Evolutionary conservation across 2,888 invertebrate species (phyloP), one percentile per base, ranked within the genome.

Genomic region (Scrobipalpa atriplicella): DNA sequence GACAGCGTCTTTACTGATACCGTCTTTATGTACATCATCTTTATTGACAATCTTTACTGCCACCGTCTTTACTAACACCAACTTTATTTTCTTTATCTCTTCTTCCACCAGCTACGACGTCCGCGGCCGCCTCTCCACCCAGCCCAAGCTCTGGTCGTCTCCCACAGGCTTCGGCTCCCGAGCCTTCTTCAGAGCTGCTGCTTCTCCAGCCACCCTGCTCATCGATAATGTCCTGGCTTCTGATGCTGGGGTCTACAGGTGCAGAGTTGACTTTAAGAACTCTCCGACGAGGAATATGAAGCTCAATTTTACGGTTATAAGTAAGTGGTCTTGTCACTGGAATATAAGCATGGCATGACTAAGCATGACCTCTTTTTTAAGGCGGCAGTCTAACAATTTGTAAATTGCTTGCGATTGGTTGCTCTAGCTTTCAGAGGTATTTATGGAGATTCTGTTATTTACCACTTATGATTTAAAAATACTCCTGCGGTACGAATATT

Each of bases 201-300:
- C 95, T 47, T 93, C 94, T 39, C 96, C 97, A 2, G 96, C 97
- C 2, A 95, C 95, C 71, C 93, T 98, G 72, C 95, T 95, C 73
- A 93, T 97, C 68, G 95, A 96, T 83, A 94, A 94, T 76, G 96
- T 97, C 64, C 93, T 94, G 66, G 95, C 95, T 70, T 93, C 93
- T 54, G 98, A 98, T 81, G 96, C 95, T 1, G 98, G 97, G 13
- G 93, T 97, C 70, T 98, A 98, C 90, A 94, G 97, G 70, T 98
- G 98, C 89, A 93, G 98, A 68, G 97, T 98, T 7, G 98, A 98
- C 93, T 98, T 98, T 92, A 96, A 96, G 83, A 96, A 96, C 84
- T 96, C 97, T 11, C 98, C 97, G 0, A 98, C 98, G 1, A 94
- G 97, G 76, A 97, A 98, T 85, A 94, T 96, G 78, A 95, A 96